Conservation (phyloP, 2,113 vertebrate genomes). For the Noturus placidus region DNA sequence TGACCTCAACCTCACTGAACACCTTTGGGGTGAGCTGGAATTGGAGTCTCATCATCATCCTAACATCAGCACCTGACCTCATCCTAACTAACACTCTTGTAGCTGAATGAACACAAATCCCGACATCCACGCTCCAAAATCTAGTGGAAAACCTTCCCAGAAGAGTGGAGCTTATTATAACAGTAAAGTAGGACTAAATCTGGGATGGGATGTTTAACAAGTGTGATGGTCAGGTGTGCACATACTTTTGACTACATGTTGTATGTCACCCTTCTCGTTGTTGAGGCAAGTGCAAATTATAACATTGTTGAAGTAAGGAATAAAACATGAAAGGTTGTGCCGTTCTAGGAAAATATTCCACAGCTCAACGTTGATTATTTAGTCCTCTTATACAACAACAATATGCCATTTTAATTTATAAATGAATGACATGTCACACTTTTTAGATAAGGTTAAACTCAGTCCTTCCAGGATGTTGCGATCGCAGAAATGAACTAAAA, state of each 20-base stretch:
- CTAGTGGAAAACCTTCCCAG: background rate
- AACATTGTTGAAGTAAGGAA: background rate
- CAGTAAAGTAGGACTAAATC: background rate
- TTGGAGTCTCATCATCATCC: too few species aligned
- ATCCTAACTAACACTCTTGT: background rate
- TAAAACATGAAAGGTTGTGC: background rate
- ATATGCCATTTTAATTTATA: background rate
- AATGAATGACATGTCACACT: background rate
- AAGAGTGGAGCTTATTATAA: background rate
- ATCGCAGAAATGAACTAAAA: too few species aligned
- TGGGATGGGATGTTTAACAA: background rate
- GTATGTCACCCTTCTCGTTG: background rate
- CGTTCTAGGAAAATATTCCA: background rate
- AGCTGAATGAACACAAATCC: background rate
- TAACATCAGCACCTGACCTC: background rate
- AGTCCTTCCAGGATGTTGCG: too few species aligned
- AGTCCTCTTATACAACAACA: background rate
- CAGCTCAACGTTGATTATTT: background rate
- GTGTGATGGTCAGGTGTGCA: background rate
- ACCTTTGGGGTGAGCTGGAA: background rate
- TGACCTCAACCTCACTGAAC: background rate
- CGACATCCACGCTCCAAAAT: background rate
- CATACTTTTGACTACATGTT: background rate
- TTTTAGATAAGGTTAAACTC: background rate
- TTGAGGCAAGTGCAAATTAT: background rate